These are phyloP conservation scores for Psophia crepitans DNA, from an alignment of 2,113 vertebrate genomes.

Conservation along the genomic window DNA sequence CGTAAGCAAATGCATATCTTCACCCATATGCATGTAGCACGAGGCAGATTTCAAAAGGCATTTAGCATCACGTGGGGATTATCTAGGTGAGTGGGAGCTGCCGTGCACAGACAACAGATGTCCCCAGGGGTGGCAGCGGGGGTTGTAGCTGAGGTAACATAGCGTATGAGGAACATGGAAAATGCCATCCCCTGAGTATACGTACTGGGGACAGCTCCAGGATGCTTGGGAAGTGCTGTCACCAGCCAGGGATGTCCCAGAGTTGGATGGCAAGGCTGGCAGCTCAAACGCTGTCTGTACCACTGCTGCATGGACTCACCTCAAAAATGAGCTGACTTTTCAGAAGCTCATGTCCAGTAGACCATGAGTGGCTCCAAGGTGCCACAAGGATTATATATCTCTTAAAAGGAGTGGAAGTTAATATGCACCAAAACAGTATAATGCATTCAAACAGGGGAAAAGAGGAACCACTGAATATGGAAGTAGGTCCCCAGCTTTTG, in stretches of 20 bases:
- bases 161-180: not conserved
- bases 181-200: not conserved
- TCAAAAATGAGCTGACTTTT: not conserved
- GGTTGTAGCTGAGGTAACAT: not conserved
- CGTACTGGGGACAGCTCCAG: not conserved
- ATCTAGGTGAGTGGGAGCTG: not conserved
- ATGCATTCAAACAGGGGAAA: not conserved
- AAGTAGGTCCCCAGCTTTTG: not conserved
- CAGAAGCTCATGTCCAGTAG: not conserved
- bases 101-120: not conserved
- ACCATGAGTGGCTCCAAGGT: not conserved
- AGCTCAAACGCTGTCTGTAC: not conserved
- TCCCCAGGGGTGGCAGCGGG: fast-evolving
- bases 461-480: not conserved
- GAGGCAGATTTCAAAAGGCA: not conserved
- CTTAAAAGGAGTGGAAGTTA: not conserved
- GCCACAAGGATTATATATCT: not conserved
- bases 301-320: fast-evolving
- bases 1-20: not conserved
- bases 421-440: not conserved
- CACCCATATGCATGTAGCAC: fast-evolving
- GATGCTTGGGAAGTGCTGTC: not conserved
- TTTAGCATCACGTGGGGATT: not conserved
- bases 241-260: not conserved
- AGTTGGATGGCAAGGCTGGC: fast-evolving